These are phyloP conservation scores for Coracopsis vasa DNA, from an alignment of 2,113 vertebrate species.

Conservation along the genomic window DNA sequence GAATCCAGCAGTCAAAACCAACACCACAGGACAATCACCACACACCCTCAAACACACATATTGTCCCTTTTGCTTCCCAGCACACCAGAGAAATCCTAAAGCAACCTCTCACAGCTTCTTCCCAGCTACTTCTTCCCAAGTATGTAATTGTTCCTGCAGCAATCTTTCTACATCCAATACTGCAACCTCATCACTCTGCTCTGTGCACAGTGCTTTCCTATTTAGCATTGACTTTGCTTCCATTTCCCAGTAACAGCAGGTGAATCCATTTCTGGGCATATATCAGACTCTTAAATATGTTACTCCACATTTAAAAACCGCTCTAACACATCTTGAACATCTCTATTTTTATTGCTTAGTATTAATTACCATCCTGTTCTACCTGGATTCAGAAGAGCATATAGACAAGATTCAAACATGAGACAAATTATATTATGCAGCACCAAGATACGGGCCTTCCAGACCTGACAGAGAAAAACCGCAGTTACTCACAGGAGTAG, in stretches of 20 bases:
- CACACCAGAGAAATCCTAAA: not conserved
- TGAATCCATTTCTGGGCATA: conserved; percentile 1
- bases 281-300: not conserved
- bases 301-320: not conserved
- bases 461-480: not conserved
- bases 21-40: not conserved
- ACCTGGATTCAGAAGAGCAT: not conserved
- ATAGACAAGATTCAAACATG: not conserved
- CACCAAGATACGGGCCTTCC: not conserved
- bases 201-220: not conserved
- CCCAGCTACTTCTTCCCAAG: not conserved
- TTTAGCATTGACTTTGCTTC: conserved; percentile 54
- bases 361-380: not conserved
- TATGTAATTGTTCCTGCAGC: not conserved
- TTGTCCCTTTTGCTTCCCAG: not conserved
- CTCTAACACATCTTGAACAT: not conserved
- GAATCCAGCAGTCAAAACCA: not conserved
- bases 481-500: not conserved
- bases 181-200: not conserved
- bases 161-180: not conserved
- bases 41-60: not conserved
- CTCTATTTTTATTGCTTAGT: not conserved
- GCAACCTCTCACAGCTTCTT: not conserved
- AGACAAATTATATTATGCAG: not conserved
- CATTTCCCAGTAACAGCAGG: conserved; percentile 19